phyloP scores from a whole-genome alignment of 1,140 invertebrate species.

The Drosophila nasuta region DNA sequence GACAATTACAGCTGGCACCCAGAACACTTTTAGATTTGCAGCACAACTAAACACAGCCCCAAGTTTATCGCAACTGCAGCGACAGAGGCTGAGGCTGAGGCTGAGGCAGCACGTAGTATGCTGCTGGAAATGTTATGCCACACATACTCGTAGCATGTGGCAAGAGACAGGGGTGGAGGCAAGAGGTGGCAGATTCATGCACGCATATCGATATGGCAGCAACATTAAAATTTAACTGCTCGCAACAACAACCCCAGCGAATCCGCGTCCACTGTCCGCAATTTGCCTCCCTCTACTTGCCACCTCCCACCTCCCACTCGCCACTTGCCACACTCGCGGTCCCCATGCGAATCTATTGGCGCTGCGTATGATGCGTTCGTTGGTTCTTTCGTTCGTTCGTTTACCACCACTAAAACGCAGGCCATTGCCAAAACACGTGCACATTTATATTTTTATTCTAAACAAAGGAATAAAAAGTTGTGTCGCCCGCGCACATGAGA shows the following conservation, averaged over 20 bases:
- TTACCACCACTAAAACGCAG: slow-evolving; percentile 54
- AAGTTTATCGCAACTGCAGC: slow-evolving; percentile 29
- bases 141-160: slow-evolving; percentile 39
- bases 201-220: slow-evolving; percentile 77
- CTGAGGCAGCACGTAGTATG: slow-evolving; percentile 38
- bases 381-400: background rate
- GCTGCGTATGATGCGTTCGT: slow-evolving; percentile 15
- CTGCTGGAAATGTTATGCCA: slow-evolving; percentile 58
- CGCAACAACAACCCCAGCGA: slow-evolving; percentile 29
- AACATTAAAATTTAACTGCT: slow-evolving; percentile 83
- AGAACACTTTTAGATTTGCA: slow-evolving; percentile 22
- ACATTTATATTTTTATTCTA: slow-evolving; percentile 80
- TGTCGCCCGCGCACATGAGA: slow-evolving; percentile 74
- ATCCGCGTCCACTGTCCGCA: background rate
- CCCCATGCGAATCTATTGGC: background rate
- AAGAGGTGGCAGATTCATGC: slow-evolving; percentile 40
- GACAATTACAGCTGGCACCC: slow-evolving; percentile 21
- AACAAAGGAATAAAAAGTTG: slow-evolving; percentile 82
- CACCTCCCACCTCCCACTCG: accelerated
- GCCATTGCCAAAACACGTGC: slow-evolving; percentile 67
- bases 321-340: background rate
- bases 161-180: background rate
- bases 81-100: background rate
- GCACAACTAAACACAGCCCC: slow-evolving; percentile 8
- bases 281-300: too few species aligned